phyloP scores from a whole-genome alignment of 2,888 invertebrate genomes.

The Trichogramma dendrolimi region DNA sequence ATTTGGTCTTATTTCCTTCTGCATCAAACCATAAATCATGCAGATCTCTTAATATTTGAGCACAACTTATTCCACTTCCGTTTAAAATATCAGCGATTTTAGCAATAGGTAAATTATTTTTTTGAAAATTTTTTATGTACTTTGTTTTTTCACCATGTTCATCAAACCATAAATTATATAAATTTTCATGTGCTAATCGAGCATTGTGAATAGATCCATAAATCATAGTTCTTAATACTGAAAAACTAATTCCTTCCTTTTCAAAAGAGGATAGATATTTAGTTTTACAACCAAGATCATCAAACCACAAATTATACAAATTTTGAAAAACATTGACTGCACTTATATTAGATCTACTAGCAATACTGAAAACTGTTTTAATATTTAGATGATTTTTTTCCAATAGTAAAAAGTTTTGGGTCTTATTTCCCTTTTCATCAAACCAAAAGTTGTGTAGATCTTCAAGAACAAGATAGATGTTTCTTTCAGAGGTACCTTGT shows the following conservation, averaged over 20 bases:
- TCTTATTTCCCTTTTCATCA: slow-evolving; percentile 25
- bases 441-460: slow-evolving; percentile 36
- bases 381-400: slow-evolving; percentile 33
- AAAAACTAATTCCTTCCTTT: slow-evolving; percentile 31
- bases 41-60: slow-evolving; percentile 30
- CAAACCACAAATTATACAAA: slow-evolving; percentile 33
- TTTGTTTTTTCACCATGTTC: slow-evolving; percentile 13
- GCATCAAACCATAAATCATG: slow-evolving; percentile 40
- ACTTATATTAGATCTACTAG: background rate
- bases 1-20: slow-evolving; percentile 37
- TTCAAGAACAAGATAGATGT: slow-evolving; percentile 10
- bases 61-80: background rate
- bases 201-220: slow-evolving; percentile 29
- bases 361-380: slow-evolving; percentile 12
- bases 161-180: slow-evolving; percentile 30
- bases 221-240: slow-evolving; percentile 34
- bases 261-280: slow-evolving; percentile 18
- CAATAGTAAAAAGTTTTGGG: slow-evolving; percentile 4
- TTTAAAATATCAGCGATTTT: background rate
- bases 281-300: slow-evolving; percentile 33
- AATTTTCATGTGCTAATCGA: slow-evolving; percentile 39
- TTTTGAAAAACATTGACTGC: slow-evolving; percentile 21
- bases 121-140: background rate
- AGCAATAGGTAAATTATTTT: background rate
- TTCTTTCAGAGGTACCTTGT: slow-evolving; percentile 25